These are phyloP conservation scores for Apomyelois bistriatella DNA, from an alignment of 2,888 invertebrate species.

Conservation along the genomic window DNA sequence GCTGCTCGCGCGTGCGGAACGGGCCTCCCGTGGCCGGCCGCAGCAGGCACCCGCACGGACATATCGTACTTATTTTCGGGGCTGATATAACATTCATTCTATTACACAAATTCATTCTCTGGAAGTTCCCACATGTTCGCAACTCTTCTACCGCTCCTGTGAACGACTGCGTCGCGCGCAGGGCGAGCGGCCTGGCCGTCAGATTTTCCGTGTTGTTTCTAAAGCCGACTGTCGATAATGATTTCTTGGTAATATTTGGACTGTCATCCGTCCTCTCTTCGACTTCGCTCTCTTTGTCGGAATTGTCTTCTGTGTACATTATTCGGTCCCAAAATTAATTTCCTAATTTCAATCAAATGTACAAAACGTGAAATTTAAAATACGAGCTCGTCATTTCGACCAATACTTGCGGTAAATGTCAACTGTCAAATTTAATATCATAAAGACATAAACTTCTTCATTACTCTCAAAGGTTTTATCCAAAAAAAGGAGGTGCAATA, in stretches of 20 bases:
- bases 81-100: conserved; percentile 46
- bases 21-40: conserved; percentile 54
- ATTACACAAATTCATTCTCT: conserved; percentile 57
- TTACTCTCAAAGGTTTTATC: neutral
- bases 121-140: conserved; percentile 55
- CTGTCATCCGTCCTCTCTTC: conserved; percentile 58
- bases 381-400: conserved; percentile 29
- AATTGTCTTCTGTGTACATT: conserved; percentile 69
- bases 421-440: neutral
- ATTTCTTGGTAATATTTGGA: conserved; percentile 64
- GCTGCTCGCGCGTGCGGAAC: conserved; percentile 65
- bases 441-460: neutral
- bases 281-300: conserved; percentile 67
- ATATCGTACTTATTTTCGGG: conserved; percentile 51
- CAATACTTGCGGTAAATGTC: conserved; percentile 41
- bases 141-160: conserved; percentile 67
- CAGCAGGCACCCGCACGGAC: conserved; percentile 68
- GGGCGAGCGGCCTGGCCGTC: conserved; percentile 54
- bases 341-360: conserved; percentile 23
- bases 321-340: conserved; percentile 31
- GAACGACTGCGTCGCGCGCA: conserved; percentile 69
- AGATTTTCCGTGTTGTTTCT: conserved; percentile 55
- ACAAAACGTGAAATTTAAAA: conserved; percentile 34
- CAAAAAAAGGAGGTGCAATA: too few species aligned
- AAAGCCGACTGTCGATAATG: conserved; percentile 65